Evolutionary conservation across 2,797 vertebrate genomes (phyloP), one percentile per base, ranked within the genome.

Genomic region (Melanotaenia trifasciata): DNA sequence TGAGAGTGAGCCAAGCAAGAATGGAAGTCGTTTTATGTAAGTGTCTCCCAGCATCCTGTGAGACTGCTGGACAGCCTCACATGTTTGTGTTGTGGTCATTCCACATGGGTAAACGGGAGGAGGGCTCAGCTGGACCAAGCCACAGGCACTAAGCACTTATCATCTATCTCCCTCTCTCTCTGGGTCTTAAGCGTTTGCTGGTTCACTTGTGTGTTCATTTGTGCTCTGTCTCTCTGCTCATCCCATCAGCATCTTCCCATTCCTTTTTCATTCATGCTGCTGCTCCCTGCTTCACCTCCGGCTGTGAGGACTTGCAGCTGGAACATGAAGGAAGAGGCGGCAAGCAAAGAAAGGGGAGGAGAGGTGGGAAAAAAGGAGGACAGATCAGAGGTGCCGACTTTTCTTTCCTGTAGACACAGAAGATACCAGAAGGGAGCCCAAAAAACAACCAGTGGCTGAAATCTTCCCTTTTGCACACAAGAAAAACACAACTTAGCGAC

Each of bases 1-100:
- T 92, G 92, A 92, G 85, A 77, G 20, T 53, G 70, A 76, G 62
- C 64, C 18, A 26, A 70, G 79, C 67, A 71, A 63, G 75, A 87
- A 76, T 67, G 9, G 78, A 79, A 84, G 85, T 80, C 75, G 90
- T 76, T 94, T 94, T 92, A 94, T 92, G 85, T 92, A 92, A 94
- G 92, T 87, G 80, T 90, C 86, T 92, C 88, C 62, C 76, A 70
- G 80, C 81, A 79, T 85, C 84, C 85, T 61, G 79, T 60, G 85
- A 85, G 80, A 63, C 84, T 74, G 72, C 70, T 83, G 62, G 83
- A 71, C 70, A 64, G 71, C 64, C 88, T 92, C 91, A 90, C 88
- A 91, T 91, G 90, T 82, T 84, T 76, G 76, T 89, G 84, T 84
- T 90, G 86, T 82, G 84, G 82, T 89, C 86, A 81, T 81, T 76